Evolutionary conservation across 2,888 invertebrate genomes (phyloP), one percentile per base, ranked within the genome.

Genomic region (Altica lythri): DNA sequence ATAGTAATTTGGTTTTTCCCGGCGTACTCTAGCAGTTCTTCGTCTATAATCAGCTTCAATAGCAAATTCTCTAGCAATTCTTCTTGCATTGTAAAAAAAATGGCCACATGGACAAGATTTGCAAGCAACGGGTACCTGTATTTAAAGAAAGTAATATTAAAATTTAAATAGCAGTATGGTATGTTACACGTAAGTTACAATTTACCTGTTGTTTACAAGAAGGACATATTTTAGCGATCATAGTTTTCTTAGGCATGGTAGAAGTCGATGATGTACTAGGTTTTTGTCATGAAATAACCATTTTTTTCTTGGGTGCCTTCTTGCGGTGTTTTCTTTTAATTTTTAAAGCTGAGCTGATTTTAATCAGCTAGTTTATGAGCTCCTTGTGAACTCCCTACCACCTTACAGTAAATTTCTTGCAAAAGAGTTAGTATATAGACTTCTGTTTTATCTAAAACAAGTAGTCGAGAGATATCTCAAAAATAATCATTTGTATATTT

Each of bases 21-120:
- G 77, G 54, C 88, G 82, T 4, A 90, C 86, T 48, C 91, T 75
- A 61, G 88, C 87, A 0, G 90, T 90, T 62, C 86, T 75, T 42
- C 90, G 75, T 2, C 86, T 73, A 57, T 77, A 77, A 55, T 76
- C 84, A 53, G 79, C 80, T 10, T 78, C 81, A 0, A 76, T 79
- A 0, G 80, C 80, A 38, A 80, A 63, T 34, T 71, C 77, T 70
- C 73, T 77, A 63, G 71, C 73, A 35, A 73, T 79, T 43, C 86
- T 79, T 1, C 88, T 80, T 0, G 88, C 81, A 62, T 86, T 83
- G 68, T 89, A 89, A 77, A 91, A 91, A 2, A 86, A 85, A 75
- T 91, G 88, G 0, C 91, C 90, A 70, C 91, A 92, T 35, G 86
- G 88, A 72, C 92, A 92, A 0, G 88, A 83, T 73, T 91, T 92